Evolutionary conservation across 2,113 vertebrate species (phyloP).

Genomic region (Pangasianodon gigas): DNA sequence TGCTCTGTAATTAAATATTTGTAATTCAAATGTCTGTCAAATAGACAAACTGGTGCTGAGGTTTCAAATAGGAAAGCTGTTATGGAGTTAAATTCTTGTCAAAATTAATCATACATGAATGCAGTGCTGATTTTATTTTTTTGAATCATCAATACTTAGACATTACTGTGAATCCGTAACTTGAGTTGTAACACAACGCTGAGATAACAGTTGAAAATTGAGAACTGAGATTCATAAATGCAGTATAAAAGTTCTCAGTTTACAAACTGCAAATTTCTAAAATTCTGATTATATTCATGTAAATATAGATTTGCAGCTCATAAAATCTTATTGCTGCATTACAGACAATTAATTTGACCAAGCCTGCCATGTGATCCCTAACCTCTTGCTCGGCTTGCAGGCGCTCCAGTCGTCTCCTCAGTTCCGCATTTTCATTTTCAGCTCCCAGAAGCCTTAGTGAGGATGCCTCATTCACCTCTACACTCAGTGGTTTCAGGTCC

Average conservation of each 20-base stretch:
- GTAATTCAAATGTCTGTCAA: conserved; percentile 14
- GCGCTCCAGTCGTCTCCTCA: conserved; percentile 71
- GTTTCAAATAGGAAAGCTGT: not conserved
- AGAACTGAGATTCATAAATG: not conserved
- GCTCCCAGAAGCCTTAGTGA: conserved; percentile 75
- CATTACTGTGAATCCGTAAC: not conserved
- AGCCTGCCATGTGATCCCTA: conserved; percentile 41
- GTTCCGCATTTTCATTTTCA: conserved; percentile 75
- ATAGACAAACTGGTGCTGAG: not conserved
- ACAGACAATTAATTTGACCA: not conserved
- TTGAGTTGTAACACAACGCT: not conserved
- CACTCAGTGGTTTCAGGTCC: conserved; percentile 73
- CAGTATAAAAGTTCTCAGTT: not conserved
- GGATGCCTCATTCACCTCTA: conserved; percentile 75
- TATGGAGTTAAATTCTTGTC: not conserved
- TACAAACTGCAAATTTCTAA: not conserved
- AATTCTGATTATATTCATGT: not conserved
- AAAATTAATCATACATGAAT: not conserved
- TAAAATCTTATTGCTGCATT: not conserved
- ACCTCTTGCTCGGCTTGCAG: conserved; percentile 73
- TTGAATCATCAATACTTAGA: not conserved
- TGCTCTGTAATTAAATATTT: conserved; percentile 29
- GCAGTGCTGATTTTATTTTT: not conserved
- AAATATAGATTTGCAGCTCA: too few relatives aligned
- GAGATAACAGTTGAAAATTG: not conserved